Conservation (phyloP, 92 coral and sea anemone genomes). For the Porites divaricata region DNA sequence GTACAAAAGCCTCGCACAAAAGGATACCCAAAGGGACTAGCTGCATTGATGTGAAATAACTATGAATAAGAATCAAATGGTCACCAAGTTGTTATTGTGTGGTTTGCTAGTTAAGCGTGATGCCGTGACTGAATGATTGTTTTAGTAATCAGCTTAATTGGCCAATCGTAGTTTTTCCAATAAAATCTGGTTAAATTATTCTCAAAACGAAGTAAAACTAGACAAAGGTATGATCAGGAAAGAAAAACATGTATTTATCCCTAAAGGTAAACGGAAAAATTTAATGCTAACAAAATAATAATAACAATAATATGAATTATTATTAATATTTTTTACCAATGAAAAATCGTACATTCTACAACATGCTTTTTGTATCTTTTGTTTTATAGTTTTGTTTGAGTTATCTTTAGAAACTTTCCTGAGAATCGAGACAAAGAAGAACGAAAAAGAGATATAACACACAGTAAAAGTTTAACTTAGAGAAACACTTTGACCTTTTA, state of each 20-base stretch:
- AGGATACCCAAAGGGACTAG: background rate
- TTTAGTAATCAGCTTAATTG: slow-evolving; percentile 41
- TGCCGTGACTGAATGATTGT: slow-evolving; percentile 44
- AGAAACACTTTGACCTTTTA: slow-evolving; percentile 36
- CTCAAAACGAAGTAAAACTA: slow-evolving; percentile 25
- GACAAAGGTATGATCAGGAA: slow-evolving; percentile 8
- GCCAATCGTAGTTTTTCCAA: slow-evolving; percentile 29
- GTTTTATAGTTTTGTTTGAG: no score
- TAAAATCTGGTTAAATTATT: slow-evolving; percentile 36
- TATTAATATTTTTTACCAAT: background rate
- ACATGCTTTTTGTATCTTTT: no score
- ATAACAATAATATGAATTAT: slow-evolving; percentile 1
- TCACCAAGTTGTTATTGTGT: background rate
- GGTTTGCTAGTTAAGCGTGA: slow-evolving; percentile 11
- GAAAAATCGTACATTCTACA: no score
- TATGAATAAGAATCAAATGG: background rate
- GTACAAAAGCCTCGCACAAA: background rate
- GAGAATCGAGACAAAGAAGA: no score
- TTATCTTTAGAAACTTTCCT: no score
- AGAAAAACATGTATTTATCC: background rate
- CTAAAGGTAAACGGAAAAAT: no score
- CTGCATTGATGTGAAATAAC: background rate
- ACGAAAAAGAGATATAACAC: no score
- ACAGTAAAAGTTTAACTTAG: background rate
- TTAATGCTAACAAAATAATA: background rate